Percentiles rank a stretch among this genome's conserved stretches.
Conservation (phyloP, 2,888 invertebrate species). For the Bombyx huttoni region DNA sequence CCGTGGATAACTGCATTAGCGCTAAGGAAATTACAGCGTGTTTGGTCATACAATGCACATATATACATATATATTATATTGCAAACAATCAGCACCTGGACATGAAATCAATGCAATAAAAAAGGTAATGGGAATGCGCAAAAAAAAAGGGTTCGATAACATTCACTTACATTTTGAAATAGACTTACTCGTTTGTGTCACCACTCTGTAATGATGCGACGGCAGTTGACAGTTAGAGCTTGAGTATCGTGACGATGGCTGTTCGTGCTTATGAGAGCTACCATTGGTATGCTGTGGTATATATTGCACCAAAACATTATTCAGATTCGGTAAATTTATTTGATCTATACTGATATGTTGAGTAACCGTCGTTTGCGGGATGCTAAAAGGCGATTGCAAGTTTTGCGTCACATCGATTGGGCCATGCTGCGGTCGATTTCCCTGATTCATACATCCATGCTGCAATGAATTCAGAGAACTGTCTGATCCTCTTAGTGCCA, state of each 20-base stretch:
- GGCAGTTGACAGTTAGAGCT: conserved; percentile 45
- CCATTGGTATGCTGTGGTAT: conserved; percentile 32
- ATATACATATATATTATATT: not conserved
- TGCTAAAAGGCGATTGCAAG: conserved; percentile 47
- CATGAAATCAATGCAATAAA: not conserved
- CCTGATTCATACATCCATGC: conserved; percentile 44
- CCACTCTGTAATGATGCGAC: conserved; percentile 47
- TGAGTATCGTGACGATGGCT: conserved; percentile 37
- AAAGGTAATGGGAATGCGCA: not conserved
- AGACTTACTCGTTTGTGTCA: conserved; percentile 60
- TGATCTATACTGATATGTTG: conserved; percentile 37
- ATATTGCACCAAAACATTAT: conserved; percentile 41
- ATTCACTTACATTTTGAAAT: not conserved
- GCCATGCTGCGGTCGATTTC: conserved; percentile 36
- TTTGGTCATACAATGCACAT: not conserved
- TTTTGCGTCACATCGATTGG: conserved; percentile 43
- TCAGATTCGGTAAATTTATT: conserved; percentile 41
- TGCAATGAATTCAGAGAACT: conserved; percentile 42
- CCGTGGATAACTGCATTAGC: conserved; percentile 55
- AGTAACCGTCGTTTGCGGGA: conserved; percentile 35
- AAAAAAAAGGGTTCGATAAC: not conserved
- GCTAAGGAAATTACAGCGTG: conserved; percentile 40
- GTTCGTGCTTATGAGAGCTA: conserved; percentile 41
- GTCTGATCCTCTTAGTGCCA: conserved; percentile 53
- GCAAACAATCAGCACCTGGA: not conserved